Percentiles rank a stretch among this genome's conserved stretches.
Conservation (phyloP, 35 echinoderm and acorn worm genomes). For the Heliocidaris erythrogramma region DNA sequence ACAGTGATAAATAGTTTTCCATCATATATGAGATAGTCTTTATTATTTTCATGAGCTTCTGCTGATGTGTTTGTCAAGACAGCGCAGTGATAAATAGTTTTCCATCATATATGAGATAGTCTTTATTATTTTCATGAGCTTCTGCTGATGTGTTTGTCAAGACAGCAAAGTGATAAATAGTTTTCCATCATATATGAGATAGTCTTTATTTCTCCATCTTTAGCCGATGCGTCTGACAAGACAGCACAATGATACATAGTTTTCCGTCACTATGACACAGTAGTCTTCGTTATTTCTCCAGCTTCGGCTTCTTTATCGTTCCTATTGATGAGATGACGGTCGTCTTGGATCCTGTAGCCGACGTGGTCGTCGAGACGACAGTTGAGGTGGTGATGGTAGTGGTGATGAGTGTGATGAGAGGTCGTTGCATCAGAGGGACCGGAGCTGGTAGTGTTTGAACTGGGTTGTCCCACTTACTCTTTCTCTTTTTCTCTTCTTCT, state of each 20-base stretch:
- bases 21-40: too few species aligned
- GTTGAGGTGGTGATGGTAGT: constrained; percentile 64
- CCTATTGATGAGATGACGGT: constrained; percentile 89
- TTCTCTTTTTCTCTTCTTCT: constrained; percentile 83
- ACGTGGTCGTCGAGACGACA: constrained; percentile 57
- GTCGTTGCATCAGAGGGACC: constrained; percentile 47
- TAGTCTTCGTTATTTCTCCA: constrained; percentile 61
- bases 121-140: not conserved
- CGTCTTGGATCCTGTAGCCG: constrained; percentile 69
- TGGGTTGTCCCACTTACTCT: constrained; percentile 86
- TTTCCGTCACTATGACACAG: too few species aligned
- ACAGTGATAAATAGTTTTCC: too few species aligned
- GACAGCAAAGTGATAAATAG: not conserved
- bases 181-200: not conserved
- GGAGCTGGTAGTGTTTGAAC: constrained; percentile 15
- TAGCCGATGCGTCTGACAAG: not conserved
- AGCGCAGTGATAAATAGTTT: too few species aligned
- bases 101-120: not conserved
- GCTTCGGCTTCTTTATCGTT: constrained; percentile 85
- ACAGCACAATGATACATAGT: too few species aligned
- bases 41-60: too few species aligned
- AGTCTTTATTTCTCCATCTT: not conserved
- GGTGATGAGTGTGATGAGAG: constrained; percentile 50
- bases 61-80: too few species aligned
- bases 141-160: too few species aligned